phyloP scores from a whole-genome alignment of 2,797 vertebrate species.

The Todus mexicanus region DNA sequence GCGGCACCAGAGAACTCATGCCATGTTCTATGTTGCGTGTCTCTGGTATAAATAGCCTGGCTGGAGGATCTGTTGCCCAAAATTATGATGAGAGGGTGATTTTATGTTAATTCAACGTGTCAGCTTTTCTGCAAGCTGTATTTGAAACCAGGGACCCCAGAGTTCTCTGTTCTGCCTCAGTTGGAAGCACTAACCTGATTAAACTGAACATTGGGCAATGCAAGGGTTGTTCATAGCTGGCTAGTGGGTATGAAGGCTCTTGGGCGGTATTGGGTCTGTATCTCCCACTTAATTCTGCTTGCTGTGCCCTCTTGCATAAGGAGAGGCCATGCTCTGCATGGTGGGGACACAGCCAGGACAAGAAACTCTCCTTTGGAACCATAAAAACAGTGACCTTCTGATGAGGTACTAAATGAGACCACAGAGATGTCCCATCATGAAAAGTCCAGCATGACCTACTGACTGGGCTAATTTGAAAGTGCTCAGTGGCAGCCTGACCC shows the following conservation, averaged over 20 bases:
- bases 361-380: not conserved
- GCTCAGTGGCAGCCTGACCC: not conserved
- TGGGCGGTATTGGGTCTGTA: not conserved
- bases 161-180: not conserved
- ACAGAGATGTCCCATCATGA: not conserved
- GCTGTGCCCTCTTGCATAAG: not conserved
- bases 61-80: slow-evolving; percentile 9
- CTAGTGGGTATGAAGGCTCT: not conserved
- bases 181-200: not conserved
- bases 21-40: not conserved
- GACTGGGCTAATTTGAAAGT: not conserved
- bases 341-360: not conserved
- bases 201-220: not conserved
- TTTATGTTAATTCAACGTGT: slow-evolving; percentile 67
- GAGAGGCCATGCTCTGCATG: accelerated
- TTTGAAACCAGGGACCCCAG: slow-evolving; percentile 37
- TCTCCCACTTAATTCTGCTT: not conserved
- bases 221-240: not conserved
- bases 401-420: not conserved
- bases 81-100: slow-evolving; percentile 32
- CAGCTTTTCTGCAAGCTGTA: slow-evolving; percentile 52
- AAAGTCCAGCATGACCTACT: not conserved
- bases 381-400: not conserved
- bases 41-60: slow-evolving; percentile 38
- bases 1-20: not conserved